Evolutionary conservation across 2,797 vertebrate species (phyloP), one percentile per base, ranked within the genome.

Genomic region (Remorina albescens): DNA sequence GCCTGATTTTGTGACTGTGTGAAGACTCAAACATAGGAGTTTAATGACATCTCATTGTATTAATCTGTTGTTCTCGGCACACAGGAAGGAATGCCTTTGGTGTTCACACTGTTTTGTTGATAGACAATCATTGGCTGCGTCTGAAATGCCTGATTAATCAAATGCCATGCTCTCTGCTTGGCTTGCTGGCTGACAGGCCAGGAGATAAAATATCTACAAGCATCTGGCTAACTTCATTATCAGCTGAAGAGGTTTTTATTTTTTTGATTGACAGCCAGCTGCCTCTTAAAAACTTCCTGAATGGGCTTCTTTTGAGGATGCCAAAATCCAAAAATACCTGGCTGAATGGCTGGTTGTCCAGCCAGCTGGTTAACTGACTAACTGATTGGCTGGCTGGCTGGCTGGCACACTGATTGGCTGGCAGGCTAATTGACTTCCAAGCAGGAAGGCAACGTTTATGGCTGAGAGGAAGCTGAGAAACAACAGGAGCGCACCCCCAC

Each of bases 361-460:
- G 63, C 57, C 71, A 73, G 72, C 67, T 71, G 80, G 58, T 74
- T 62, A 77, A 58, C 81, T 8, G 25, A 53, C 51, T 51, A 37
- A 72, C 67, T 74, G 81, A 83, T 71, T 64, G 72, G 62, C 60
- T 66, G 65, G n/a, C n/a, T 66, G 65, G n/a, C n/a, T n/a, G n/a
- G 59, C 54, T 44, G 67, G 47, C 1, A 0, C 19, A 16, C 53
- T 76, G 81, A 81, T 63, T 83, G 82, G 69, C 73, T 78, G 68
- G 46, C 69, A 34, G 46, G 13, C 39, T 76, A 85, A 85, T 81
- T 85, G 80, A 76, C 62, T 80, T 75, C 75, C 76, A 87, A 76
- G 80, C 72, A 74, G 76, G 83, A 82, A 76, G 60, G 65, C 57
- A 71, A 78, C 67, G 67, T 84, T 86, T 62, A 71, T 37, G 69